Evolutionary conservation across 1,140 invertebrate genomes (phyloP), one percentile per base, ranked within the genome.

Genomic region (Chironomus striatipennis): DNA sequence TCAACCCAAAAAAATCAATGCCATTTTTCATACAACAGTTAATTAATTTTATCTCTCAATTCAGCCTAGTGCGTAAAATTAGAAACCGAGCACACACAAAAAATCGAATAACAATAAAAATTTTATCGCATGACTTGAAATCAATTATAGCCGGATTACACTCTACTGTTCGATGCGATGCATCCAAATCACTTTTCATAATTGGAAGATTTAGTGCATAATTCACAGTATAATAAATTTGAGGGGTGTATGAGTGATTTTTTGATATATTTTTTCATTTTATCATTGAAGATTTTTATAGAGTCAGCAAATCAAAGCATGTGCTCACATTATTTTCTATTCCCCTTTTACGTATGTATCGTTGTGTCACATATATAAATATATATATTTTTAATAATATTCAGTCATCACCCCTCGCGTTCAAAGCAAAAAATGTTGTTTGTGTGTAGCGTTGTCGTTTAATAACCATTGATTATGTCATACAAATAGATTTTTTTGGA

Each of bases 381-480:
- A 57, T 57, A 2, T 57, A 12, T 57, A 57, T 57, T 57, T 57
- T 57, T 57, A 57, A 57, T 57, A 57, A 57, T 57, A 57, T 57
- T 57, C 24, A 34, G 17, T 10, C n/a, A 70, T 70, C 65, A 70
- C 65, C 20, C 65, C 47, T 57, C 47, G 47, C 24, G 24, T 34
- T 34, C 24, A 34, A 34, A 34, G 24, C 24, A 34, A 34, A 34
- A 34, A 34, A 34, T 34, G 24, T 34, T 34, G 24, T 34, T 34
- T 57, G 47, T n/a, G 47, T 57, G 47, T n/a, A 12, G 10, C 47
- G n/a, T 57, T n/a, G 12, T 18, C 65, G 18, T 70, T 18, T 70
- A 70, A 70, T 70, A 70, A 70, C 65, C 65, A 70, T 70, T 70
- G 65, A 70, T 70, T 70, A 70, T 70, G 65, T 70, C 20, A 57